phyloP scores from a whole-genome alignment of 1,140 invertebrate species.

The Teleogryllus occipitalis region DNA sequence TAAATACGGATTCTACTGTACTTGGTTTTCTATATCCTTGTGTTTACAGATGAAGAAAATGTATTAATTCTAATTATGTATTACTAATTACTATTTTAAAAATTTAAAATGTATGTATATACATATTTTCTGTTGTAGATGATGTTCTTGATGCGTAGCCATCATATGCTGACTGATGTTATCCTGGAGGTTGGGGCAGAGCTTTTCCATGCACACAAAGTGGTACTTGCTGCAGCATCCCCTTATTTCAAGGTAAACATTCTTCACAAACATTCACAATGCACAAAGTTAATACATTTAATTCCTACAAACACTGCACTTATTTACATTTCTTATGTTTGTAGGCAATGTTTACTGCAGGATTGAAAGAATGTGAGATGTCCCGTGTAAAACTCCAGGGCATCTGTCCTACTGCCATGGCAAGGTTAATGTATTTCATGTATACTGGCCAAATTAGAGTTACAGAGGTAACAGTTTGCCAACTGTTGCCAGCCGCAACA shows the following conservation, averaged over 20 bases:
- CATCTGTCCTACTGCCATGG: constrained; percentile 78
- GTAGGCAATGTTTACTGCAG: constrained; percentile 85
- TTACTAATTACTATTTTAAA: background rate
- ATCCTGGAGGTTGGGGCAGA: constrained; percentile 75
- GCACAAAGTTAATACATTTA: constrained; percentile 26
- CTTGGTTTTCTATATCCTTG: background rate
- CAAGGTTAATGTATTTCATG: constrained; percentile 77
- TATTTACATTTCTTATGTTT: constrained; percentile 33
- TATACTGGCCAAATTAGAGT: constrained; percentile 82
- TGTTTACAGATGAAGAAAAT: background rate
- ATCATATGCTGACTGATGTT: constrained; percentile 85
- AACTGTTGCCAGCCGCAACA: constrained; percentile 79
- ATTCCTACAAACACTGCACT: background rate
- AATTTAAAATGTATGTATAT: background rate
- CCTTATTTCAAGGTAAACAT: constrained; percentile 80
- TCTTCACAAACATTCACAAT: background rate
- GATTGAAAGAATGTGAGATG: constrained; percentile 80
- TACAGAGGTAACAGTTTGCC: constrained; percentile 85
- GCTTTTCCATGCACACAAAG: constrained; percentile 81
- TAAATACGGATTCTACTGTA: background rate
- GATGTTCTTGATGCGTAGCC: constrained; percentile 81
- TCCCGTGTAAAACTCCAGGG: constrained; percentile 74
- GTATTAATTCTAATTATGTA: too few species aligned
- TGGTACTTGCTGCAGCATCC: constrained; percentile 85
- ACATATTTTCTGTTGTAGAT: constrained; percentile 42